These are phyloP conservation scores for Epinotia brunnichana DNA, from an alignment of 2,888 invertebrate genomes.

Conservation along the genomic window DNA sequence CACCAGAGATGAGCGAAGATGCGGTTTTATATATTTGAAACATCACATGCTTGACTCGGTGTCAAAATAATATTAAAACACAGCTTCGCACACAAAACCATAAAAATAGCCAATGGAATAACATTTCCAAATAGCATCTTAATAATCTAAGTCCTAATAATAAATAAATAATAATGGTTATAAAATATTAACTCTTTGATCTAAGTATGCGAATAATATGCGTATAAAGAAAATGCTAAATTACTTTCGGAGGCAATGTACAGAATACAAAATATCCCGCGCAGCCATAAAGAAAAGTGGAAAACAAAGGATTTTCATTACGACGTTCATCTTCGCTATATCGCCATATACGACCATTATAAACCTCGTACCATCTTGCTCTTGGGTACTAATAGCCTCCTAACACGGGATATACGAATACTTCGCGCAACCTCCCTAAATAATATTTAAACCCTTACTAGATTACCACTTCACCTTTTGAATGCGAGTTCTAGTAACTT, in stretches of 20 bases:
- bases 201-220: constrained; percentile 14
- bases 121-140: no score
- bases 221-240: constrained; percentile 23
- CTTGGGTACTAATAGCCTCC: constrained; percentile 35
- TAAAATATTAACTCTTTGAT: constrained; percentile 5
- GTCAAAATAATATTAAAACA: no score
- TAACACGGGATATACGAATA: constrained; percentile 39
- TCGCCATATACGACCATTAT: constrained; percentile 39
- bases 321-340: constrained; percentile 42
- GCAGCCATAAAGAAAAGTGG: constrained; percentile 39
- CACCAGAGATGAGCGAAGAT: no score
- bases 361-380: constrained; percentile 39
- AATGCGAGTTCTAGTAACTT: neutral
- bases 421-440: constrained; percentile 12
- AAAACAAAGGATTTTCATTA: constrained; percentile 44
- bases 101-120: neutral
- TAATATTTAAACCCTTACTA: constrained; percentile 12
- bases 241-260: constrained; percentile 24
- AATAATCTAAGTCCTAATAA: no score
- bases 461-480: neutral
- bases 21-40: no score
- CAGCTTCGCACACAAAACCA: neutral
- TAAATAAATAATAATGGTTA: neutral
- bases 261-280: constrained; percentile 33
- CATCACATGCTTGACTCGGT: no score